These are phyloP conservation scores for Drosophila bipectinata DNA, from an alignment of 1,140 invertebrate species.

Conservation along the genomic window DNA sequence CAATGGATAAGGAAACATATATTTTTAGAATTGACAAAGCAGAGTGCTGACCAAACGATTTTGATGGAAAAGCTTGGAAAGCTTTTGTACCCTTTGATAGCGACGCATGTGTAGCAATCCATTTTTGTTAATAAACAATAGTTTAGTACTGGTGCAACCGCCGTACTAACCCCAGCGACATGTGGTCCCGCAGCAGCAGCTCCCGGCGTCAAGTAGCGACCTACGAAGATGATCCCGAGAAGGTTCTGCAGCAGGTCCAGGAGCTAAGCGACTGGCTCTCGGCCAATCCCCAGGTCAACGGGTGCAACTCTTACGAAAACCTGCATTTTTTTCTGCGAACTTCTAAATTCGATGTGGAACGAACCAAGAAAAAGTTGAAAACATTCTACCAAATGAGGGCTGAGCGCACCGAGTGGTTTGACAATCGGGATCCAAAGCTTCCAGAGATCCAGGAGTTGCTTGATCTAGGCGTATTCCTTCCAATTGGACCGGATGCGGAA, in stretches of 20 bases:
- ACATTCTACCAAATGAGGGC: slow-evolving; percentile 86
- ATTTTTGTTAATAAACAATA: slow-evolving; percentile 43
- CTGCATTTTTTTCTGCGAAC: slow-evolving; percentile 87
- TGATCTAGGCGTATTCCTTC: slow-evolving; percentile 86
- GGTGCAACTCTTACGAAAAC: slow-evolving; percentile 85
- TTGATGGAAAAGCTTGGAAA: slow-evolving; percentile 26
- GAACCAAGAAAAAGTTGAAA: slow-evolving; percentile 85
- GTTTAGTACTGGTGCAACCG: slow-evolving; percentile 30
- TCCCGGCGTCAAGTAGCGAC: slow-evolving; percentile 16
- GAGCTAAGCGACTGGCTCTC: slow-evolving; percentile 69
- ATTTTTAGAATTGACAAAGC: slow-evolving; percentile 21
- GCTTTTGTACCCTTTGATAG: slow-evolving; percentile 15
- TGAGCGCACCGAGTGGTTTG: slow-evolving; percentile 86
- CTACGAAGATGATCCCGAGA: slow-evolving; percentile 31
- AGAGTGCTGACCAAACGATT: slow-evolving; percentile 26
- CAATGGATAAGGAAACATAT: slow-evolving; percentile 27
- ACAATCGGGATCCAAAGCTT: slow-evolving; percentile 86
- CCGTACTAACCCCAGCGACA: slow-evolving; percentile 20
- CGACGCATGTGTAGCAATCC: slow-evolving; percentile 7
- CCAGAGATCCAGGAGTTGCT: slow-evolving; percentile 86
- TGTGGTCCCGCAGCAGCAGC: slow-evolving; percentile 44
- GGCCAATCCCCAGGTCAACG: slow-evolving; percentile 78
- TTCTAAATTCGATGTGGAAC: slow-evolving; percentile 87
- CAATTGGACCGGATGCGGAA: slow-evolving; percentile 85
- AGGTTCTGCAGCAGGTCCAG: slow-evolving; percentile 54